phyloP scores from a whole-genome alignment of 2,113 vertebrate genomes.

The Zosterops lateralis region DNA sequence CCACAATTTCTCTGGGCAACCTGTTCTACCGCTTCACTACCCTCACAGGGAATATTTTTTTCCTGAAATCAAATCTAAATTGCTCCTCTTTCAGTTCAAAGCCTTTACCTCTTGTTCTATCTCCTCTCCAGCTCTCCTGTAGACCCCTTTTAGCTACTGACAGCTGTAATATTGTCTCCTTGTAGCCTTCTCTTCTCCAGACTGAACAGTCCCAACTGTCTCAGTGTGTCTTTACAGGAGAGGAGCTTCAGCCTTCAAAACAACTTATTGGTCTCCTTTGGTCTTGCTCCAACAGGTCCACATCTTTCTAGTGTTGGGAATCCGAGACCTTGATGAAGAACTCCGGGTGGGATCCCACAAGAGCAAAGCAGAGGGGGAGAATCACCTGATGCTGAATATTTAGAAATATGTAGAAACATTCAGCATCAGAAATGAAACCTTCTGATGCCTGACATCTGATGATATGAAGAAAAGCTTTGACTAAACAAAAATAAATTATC shows the following conservation, averaged over 20 bases:
- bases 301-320: background rate
- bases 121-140: background rate
- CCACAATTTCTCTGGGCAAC: background rate
- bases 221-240: background rate
- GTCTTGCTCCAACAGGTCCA: background rate
- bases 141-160: background rate
- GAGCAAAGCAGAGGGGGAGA: background rate
- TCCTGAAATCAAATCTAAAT: background rate
- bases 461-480: background rate
- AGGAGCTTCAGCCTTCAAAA: background rate
- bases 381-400: background rate
- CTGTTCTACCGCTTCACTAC: background rate
- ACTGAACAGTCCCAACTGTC: background rate
- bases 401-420: background rate
- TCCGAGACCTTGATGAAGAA: background rate
- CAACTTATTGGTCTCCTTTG: background rate
- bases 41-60: background rate
- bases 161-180: background rate
- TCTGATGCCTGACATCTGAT: background rate
- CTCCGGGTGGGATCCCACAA: background rate
- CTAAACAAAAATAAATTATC: background rate
- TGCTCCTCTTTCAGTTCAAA: background rate
- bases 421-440: background rate
- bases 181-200: background rate
- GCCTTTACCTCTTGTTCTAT: background rate